phyloP scores from a whole-genome alignment of 2,113 vertebrate species.

The Cheirogaleus medius region DNA sequence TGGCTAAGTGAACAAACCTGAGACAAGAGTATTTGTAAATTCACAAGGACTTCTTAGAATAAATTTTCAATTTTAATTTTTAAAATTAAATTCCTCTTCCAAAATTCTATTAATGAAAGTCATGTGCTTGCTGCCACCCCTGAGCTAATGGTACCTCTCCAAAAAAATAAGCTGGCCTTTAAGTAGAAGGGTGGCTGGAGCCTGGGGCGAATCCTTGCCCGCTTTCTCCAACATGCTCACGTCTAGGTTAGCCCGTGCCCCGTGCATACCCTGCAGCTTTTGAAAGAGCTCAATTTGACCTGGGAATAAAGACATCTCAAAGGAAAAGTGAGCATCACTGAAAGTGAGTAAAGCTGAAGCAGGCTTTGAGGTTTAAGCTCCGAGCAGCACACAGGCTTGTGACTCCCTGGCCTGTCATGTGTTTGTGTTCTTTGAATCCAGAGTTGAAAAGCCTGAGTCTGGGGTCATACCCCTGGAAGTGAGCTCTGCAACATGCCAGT shows the following conservation, averaged over 20 bases:
- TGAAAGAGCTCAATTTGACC: neutral
- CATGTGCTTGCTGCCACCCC: neutral
- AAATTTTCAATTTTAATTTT: neutral
- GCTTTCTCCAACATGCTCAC: neutral
- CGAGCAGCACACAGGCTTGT: fast-evolving
- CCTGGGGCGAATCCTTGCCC: fast-evolving
- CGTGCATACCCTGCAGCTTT: neutral
- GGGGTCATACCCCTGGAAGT: neutral
- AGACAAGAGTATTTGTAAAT: neutral
- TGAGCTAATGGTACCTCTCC: neutral
- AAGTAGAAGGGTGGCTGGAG: neutral
- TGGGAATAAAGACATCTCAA: neutral
- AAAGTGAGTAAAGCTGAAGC: neutral
- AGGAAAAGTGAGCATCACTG: neutral
- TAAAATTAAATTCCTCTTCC: neutral
- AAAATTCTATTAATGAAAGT: neutral
- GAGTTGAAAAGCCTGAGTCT: neutral
- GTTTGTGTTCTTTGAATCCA: neutral
- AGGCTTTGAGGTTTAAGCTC: neutral
- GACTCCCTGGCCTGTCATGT: neutral
- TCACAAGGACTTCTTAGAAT: neutral
- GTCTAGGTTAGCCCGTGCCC: fast-evolving
- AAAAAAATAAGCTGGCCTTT: neutral
- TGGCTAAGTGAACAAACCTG: neutral
- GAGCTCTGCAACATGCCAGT: fast-evolving